Evolutionary conservation across 1,140 invertebrate species (phyloP).

Genomic region (Campoletis sonorensis): DNA sequence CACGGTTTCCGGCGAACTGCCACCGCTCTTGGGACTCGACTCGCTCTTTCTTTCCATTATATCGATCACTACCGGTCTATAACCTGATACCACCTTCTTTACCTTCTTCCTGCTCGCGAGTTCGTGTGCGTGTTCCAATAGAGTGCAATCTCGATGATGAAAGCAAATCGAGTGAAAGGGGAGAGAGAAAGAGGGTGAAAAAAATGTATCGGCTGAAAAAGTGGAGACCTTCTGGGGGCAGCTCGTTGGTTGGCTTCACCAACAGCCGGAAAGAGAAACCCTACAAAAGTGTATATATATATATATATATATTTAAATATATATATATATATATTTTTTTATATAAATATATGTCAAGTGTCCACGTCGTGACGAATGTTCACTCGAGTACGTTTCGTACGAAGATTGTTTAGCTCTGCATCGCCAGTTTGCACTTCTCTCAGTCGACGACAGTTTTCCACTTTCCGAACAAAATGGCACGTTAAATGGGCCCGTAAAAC

Average conservation of each 20-base stretch:
- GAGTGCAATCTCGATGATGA: not conserved
- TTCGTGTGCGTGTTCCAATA: not conserved
- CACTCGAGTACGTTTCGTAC: not conserved
- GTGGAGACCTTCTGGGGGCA: conserved; percentile 14
- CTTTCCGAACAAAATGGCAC: too few relatives aligned
- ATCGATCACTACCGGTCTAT: conserved; percentile 32
- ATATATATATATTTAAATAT: too few relatives aligned
- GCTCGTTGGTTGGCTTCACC: conserved; percentile 41
- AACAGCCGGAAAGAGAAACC: conserved; percentile 43
- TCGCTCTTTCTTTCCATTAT: conserved; percentile 66
- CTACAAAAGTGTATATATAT: not conserved
- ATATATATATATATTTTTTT: too few relatives aligned
- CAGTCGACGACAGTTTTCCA: not conserved
- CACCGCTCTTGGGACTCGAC: conserved; percentile 60
- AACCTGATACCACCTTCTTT: not conserved
- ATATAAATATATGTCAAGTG: not conserved
- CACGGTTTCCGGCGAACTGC: conserved; percentile 67
- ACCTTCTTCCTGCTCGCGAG: not conserved
- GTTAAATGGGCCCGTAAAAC: not conserved
- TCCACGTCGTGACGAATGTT: not conserved
- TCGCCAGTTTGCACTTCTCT: not conserved
- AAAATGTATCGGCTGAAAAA: not conserved
- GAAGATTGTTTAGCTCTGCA: conserved; percentile 16
- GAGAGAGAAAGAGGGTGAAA: conserved; percentile 12
- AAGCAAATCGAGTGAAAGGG: conserved; percentile 3